Base-by-base conservation (phyloP, 2,797 vertebrate genomes). In the Protosalanx chinensis region DNA sequence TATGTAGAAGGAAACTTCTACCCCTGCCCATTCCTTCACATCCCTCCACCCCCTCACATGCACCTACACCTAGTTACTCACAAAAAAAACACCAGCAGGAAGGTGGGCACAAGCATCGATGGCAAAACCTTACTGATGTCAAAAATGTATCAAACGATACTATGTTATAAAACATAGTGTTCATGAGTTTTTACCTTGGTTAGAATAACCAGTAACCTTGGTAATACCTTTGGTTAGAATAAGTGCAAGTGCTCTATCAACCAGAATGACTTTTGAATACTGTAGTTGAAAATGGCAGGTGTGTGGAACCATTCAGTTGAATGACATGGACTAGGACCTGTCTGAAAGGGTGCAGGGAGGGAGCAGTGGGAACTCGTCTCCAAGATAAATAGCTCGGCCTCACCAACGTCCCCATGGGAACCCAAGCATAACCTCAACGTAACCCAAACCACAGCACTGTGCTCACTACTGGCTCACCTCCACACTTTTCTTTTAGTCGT, bases 341-440 rank as follows among this genome's bases (percentile, higher is more conserved):
- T 63, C 69, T 74, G 76, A 75, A 37, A 46, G 20, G 41, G 59
- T 65, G 56, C 33, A 32, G 64, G 41, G 67, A 20, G 15, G 65
- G 46, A 82, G 86, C 78, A 81, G 84, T 4, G 78, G 78, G 84
- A 81, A 59, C 58, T 53, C 29, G 66, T 83, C 86, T 90, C 87
- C 88, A 91, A 91, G 88, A 88, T 87, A 92, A 92, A 93, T 90
- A 93, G 84, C 82, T 67, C 79, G 82, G 82, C 90, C 82, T 90
- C 84, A 93, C 93, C 93, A 90, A 91, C 86, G 62, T 81, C 89
- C 92, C 91, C 91, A 81, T 74, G 91, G 89, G 91, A 91, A 86
- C 86, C 84, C 90, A 89, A 91, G 89, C 88, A 87, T 91, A 93
- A 93, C 91, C 92, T 92, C 91, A 92, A 88, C 87, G 86, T 92